Conservation (phyloP, 35 echinoderm and acorn worm species). For the Hemicentrotus pulcherrimus region DNA sequence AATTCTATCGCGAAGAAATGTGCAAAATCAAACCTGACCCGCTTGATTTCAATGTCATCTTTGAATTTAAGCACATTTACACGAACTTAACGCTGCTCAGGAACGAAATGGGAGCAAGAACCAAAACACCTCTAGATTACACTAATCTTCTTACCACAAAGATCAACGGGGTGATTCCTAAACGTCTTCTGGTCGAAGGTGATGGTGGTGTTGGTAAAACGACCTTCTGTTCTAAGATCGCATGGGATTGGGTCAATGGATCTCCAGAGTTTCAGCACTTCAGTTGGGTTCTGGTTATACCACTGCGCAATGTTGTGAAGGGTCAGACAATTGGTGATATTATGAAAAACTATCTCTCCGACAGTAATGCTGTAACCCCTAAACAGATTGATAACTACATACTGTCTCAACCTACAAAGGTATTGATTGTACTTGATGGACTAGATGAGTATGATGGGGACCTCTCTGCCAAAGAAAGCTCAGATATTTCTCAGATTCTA, state of each 20-base stretch:
- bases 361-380: neutral
- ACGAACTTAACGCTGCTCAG: neutral
- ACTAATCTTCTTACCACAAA: neutral
- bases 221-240: neutral
- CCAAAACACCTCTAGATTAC: neutral
- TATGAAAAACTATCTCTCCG: neutral
- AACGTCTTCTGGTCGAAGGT: slow-evolving; percentile 21
- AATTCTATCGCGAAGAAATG: neutral
- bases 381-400: neutral
- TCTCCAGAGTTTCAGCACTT: neutral
- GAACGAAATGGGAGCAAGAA: neutral
- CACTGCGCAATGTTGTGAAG: neutral
- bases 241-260: slow-evolving; percentile 10
- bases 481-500: neutral
- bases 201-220: neutral
- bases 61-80: neutral
- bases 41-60: neutral
- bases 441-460: neutral
- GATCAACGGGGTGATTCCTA: neutral
- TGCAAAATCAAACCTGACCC: neutral
- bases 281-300: neutral
- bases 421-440: neutral
- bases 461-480: neutral
- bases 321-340: neutral
- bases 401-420: neutral